Evolutionary conservation across 64 coral and sea anemone genomes (phyloP), one percentile per base, ranked within the genome.

Genomic region (Dendrophyllia cribrosa): DNA sequence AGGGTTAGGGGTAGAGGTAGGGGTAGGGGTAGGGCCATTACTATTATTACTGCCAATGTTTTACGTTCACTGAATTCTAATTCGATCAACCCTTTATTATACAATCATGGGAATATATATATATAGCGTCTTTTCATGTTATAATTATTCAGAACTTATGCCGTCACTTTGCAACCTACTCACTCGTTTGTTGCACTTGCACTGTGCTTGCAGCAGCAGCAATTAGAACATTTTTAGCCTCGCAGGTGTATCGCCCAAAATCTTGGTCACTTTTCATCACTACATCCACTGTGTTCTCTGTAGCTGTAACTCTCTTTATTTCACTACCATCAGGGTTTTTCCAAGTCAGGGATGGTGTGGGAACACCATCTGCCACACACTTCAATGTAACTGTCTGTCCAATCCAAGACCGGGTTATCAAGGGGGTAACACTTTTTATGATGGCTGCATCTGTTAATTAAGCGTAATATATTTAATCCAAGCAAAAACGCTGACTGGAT

Each of bases 351-450:
- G 23, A 34, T 61, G 79, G 79, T 14, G 6, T 45, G 6, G 79
- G 79, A 7, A 66, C 12, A 46, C 79, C 79, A 66, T 83, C 79
- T 66, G 79, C 20, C n/a, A 65, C 24, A 61, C 79, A 83, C 58
- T 16, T 83, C 6, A 83, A 19, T 2, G 58, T 64, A 3, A 83
- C 79, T 63, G 14, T 47, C 25, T 61, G 79, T 9, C 79, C 55
- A 83, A 83, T 65, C 79, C 79, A 83, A 17, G 79, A 83, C 46
- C 20, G 16, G 14, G 0, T 22, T 25, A 10, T 19, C 20, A 34
- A 61, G 51, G 25, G 26, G 1, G 61, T 59, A 13, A 9, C 56
- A 10, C 19, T 25, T 12, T 21, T 83, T 61, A 83, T 83, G 45
- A 2, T 49, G 3, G 58, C 59, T 26, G 22, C 5, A 61, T 63